phyloP scores from a whole-genome alignment of 2,113 vertebrate species.

The Nicator chloris region DNA sequence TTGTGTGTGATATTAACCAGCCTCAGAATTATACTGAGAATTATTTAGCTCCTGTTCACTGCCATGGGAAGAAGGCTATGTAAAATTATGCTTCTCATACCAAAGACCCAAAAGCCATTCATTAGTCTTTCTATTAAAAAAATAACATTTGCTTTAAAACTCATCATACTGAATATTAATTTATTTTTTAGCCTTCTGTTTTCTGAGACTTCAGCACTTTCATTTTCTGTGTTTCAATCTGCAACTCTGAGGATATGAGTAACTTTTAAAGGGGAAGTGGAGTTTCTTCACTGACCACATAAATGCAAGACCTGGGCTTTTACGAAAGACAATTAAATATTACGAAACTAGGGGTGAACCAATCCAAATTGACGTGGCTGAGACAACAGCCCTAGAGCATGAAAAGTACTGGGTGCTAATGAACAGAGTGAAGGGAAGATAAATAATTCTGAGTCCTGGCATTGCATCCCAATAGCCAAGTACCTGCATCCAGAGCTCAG shows the following conservation, averaged over 20 bases:
- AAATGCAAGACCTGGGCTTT: conserved; percentile 2
- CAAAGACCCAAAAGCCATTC: not conserved
- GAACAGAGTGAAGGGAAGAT: not conserved
- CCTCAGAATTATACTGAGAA: not conserved
- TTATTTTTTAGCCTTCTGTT: not conserved
- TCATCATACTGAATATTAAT: not conserved
- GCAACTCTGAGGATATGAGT: not conserved
- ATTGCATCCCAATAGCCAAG: not conserved
- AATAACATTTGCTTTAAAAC: not conserved
- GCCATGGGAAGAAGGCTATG: not conserved
- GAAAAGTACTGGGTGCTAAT: not conserved
- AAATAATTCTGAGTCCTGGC: not conserved
- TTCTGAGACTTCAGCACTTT: not conserved
- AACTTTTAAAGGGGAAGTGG: conserved; percentile 9
- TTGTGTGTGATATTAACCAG: not conserved
- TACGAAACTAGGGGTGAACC: not conserved
- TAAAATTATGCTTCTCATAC: not conserved
- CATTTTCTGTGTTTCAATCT: not conserved
- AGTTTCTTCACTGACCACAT: not conserved
- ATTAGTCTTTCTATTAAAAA: not conserved
- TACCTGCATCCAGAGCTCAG: not conserved
- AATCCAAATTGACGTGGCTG: not conserved
- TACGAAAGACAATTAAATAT: not conserved
- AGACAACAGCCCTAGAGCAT: not conserved
- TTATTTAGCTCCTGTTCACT: not conserved